Base-by-base conservation (phyloP, 53 echinoderm and acorn worm species). In the Antedon mediterranea region DNA sequence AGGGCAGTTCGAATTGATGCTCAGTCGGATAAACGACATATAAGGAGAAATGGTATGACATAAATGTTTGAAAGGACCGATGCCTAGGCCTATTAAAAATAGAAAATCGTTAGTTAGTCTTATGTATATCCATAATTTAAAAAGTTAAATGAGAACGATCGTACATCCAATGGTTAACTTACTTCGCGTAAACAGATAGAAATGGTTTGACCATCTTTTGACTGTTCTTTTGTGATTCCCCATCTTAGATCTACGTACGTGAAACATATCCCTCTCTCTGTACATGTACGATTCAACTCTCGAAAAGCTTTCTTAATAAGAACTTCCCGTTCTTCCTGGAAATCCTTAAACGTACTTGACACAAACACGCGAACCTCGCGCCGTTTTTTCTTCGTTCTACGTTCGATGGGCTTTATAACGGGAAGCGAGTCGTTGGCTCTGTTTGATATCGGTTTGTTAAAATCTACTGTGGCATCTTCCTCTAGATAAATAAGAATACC, bases 171-270 rank as follows among this genome's bases (percentile, higher is more conserved):
- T 6, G 37, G 37, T 11, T 18, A 8, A 34, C 74, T 15, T 71
- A 87, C 88, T 78, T 87, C 88, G 72, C 83, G 72, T 11, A 87
- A 71, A 27, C 88, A 87, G 13, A 87, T 87, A 0, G 80, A 83
- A 20, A 87, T 84, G 28, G 88, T 87, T 32, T 83, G 77, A 29
- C 88, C 88, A 71, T 84, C 81, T 18, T 80, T 80, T 33, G 83
- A 84, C 74, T 87, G 88, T 32, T 87, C 88, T 32, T 43, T 81
- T 0, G 88, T 87, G 73, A 87, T 87, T 0, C 88, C 88, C 88
- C 88, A 87, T 18, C 88, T 71, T 0, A 87, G 81, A 77, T 87
- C 88, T 26, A 87, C 84, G 34, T 87, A 87, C 32, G 80, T 84
- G 30, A 87, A 87, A 81, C 83, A 87, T 15, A 87, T 84, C 0